Evolutionary conservation across 1,140 invertebrate genomes (phyloP).

Genomic region (Thaumetopoea pityocampa): DNA sequence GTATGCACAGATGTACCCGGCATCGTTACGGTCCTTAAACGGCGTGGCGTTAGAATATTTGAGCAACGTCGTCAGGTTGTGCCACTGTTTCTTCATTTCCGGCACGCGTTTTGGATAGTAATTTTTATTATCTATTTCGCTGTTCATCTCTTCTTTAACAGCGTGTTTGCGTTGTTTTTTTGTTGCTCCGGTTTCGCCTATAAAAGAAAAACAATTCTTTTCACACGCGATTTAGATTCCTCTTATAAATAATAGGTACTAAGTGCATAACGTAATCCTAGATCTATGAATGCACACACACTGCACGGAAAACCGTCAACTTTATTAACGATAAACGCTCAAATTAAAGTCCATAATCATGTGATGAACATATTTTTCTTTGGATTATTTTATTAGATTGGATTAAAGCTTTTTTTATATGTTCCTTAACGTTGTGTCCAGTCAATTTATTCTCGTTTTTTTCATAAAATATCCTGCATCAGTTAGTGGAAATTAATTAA

Average conservation of each 20-base stretch:
- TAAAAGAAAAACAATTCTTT: slow-evolving; percentile 67
- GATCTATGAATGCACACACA: too few relatives aligned
- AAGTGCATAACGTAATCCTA: too few relatives aligned
- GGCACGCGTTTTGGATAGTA: slow-evolving; percentile 49
- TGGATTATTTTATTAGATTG: too few relatives aligned
- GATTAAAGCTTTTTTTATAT: too few relatives aligned
- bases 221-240: slow-evolving; percentile 42
- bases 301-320: too few relatives aligned
- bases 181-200: slow-evolving; percentile 56
- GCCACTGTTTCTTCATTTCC: slow-evolving; percentile 67
- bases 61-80: slow-evolving; percentile 55
- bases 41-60: slow-evolving; percentile 62
- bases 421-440: too few relatives aligned
- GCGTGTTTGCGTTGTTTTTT: slow-evolving; percentile 51
- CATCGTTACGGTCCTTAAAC: slow-evolving; percentile 63
- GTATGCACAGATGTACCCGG: slow-evolving; percentile 61
- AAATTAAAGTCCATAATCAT: too few relatives aligned
- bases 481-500: too few relatives aligned
- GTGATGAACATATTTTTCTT: too few relatives aligned
- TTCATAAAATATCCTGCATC: too few relatives aligned
- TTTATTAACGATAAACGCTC: too few relatives aligned
- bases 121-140: slow-evolving; percentile 31
- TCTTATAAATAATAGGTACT: slow-evolving; percentile 12
- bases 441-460: too few relatives aligned
- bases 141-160: slow-evolving; percentile 40